These are phyloP conservation scores for Passer domesticus DNA, from an alignment of 2,113 vertebrate genomes.

Conservation along the genomic window DNA sequence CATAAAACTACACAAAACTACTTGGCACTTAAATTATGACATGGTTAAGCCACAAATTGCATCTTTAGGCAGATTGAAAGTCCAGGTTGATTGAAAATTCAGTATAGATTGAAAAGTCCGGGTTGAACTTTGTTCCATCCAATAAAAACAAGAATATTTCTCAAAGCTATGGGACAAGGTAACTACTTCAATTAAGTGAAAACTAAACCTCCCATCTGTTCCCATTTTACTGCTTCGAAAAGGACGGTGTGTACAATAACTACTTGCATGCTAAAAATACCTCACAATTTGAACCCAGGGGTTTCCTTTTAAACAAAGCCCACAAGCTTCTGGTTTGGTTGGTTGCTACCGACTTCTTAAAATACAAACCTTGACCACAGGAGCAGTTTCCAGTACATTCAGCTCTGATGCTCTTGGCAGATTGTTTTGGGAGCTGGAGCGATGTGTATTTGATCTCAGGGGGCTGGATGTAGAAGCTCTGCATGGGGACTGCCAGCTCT, in stretches of 20 bases:
- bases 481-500: constrained; percentile 58
- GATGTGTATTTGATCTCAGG: not conserved
- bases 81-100: not conserved
- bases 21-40: not conserved
- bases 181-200: not conserved
- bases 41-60: not conserved
- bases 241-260: not conserved
- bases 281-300: not conserved
- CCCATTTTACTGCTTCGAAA: not conserved
- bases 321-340: not conserved
- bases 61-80: not conserved
- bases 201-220: not conserved
- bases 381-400: constrained; percentile 86
- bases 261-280: not conserved
- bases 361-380: constrained; percentile 80
- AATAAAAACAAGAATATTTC: not conserved
- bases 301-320: not conserved
- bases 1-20: not conserved
- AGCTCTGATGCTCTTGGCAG: constrained; percentile 79
- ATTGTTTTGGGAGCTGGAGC: constrained; percentile 54
- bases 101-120: not conserved
- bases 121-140: not conserved
- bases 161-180: not conserved
- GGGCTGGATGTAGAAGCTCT: constrained; percentile 60
- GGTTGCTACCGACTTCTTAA: not conserved